Evolutionary conservation across 2,888 invertebrate genomes (phyloP).

Genomic region (Alentia gelatinosa): DNA sequence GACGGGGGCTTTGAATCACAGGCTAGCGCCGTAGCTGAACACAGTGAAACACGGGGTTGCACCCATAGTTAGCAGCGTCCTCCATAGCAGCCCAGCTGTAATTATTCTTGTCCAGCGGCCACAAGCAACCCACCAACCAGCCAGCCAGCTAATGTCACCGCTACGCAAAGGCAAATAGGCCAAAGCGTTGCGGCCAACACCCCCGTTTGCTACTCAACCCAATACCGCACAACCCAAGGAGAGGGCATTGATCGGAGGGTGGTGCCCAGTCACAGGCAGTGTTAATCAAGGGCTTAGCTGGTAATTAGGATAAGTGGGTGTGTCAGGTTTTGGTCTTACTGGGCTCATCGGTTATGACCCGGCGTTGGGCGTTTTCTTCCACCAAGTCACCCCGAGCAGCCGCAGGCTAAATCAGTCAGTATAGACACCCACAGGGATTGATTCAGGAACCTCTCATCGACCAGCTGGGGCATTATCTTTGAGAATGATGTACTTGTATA

Average conservation of each 20-base stretch:
- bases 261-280: not conserved
- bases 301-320: slow-evolving; percentile 33
- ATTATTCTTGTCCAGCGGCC: not conserved
- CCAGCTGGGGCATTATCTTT: not conserved
- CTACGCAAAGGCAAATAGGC: not conserved
- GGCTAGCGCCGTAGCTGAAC: not conserved
- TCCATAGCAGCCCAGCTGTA: not conserved
- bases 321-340: not conserved
- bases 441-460: not conserved
- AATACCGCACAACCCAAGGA: not conserved
- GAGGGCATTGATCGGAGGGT: not conserved
- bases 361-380: no score
- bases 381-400: not conserved
- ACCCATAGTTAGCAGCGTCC: not conserved
- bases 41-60: not conserved
- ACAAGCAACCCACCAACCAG: not conserved
- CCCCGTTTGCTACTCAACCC: not conserved
- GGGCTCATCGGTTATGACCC: not conserved
- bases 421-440: not conserved
- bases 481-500: not conserved
- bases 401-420: not conserved
- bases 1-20: not conserved
- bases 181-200: not conserved
- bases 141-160: not conserved
- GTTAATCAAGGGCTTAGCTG: slow-evolving; percentile 11